Conservation (phyloP, 2,888 invertebrate species). For the Caenorhabditis zanzibari region DNA sequence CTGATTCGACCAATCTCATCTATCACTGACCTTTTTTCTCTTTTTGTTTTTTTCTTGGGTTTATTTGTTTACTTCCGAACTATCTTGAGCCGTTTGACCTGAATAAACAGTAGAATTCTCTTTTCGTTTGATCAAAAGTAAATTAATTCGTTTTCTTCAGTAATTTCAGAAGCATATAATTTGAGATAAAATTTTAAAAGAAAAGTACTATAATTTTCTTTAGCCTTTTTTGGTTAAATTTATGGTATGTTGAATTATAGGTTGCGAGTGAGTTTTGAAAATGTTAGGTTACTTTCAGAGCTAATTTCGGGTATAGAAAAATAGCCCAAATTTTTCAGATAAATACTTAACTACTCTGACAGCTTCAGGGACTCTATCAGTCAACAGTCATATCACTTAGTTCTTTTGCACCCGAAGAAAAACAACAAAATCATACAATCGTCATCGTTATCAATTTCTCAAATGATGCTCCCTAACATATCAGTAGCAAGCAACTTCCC, state of each 20-base stretch:
- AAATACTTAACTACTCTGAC: no score
- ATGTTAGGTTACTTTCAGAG: neutral
- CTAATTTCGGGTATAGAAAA: no score
- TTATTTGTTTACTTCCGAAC: conserved; percentile 4
- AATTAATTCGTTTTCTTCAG: neutral
- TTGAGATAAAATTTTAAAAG: neutral
- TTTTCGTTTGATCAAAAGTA: neutral
- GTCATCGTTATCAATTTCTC: conserved; percentile 39
- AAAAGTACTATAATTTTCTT: conserved; percentile 4
- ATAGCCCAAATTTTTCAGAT: no score
- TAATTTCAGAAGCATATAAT: no score
- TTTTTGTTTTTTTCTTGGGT: neutral
- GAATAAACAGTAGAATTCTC: neutral
- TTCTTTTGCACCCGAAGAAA: conserved; percentile 4
- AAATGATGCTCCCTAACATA: conserved; percentile 35
- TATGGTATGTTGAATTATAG: neutral
- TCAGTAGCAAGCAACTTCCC: neutral
- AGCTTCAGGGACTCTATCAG: neutral
- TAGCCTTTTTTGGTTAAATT: neutral
- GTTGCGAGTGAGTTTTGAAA: neutral
- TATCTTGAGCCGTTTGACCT: conserved; percentile 8
- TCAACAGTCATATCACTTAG: neutral
- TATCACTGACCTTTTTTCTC: neutral
- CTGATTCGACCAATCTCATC: neutral
- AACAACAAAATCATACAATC: conserved; percentile 21